Evolutionary conservation across 2,113 vertebrate species (phyloP).

Genomic region (Triplophysa tibetana): DNA sequence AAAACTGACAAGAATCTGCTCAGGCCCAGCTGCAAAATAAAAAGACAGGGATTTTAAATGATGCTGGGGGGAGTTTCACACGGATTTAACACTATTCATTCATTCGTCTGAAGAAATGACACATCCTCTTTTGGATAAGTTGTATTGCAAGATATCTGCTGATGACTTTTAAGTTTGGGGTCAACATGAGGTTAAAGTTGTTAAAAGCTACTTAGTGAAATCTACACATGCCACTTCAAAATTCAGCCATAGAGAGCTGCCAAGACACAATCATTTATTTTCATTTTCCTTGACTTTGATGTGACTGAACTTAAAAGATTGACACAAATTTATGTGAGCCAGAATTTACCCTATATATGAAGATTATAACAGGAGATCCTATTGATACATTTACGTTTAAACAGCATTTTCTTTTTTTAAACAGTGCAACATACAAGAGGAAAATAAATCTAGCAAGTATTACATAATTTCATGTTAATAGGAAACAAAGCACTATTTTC

Average conservation of each 20-base stretch:
- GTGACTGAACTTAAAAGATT: conserved; percentile 24
- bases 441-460: neutral
- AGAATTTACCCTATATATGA: neutral
- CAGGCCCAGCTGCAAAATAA: conserved; percentile 35
- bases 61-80: neutral
- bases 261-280: conserved; percentile 47
- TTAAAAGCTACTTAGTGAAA: conserved; percentile 24
- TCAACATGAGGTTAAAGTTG: conserved; percentile 32
- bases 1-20: conserved; percentile 15
- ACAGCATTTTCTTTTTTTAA: neutral
- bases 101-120: neutral
- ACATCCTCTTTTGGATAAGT: conserved; percentile 1
- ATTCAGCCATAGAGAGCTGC: conserved; percentile 28
- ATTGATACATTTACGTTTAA: too few relatives aligned
- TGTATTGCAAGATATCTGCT: conserved; percentile 5
- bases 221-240: conserved; percentile 30
- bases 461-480: neutral
- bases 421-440: neutral
- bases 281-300: conserved; percentile 47
- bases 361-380: neutral
- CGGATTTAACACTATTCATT: neutral
- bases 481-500: neutral
- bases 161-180: neutral
- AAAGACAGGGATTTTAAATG: conserved; percentile 14
- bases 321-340: neutral